phyloP scores from a whole-genome alignment of 2,113 vertebrate species.

The Rhinichthys klamathensis region DNA sequence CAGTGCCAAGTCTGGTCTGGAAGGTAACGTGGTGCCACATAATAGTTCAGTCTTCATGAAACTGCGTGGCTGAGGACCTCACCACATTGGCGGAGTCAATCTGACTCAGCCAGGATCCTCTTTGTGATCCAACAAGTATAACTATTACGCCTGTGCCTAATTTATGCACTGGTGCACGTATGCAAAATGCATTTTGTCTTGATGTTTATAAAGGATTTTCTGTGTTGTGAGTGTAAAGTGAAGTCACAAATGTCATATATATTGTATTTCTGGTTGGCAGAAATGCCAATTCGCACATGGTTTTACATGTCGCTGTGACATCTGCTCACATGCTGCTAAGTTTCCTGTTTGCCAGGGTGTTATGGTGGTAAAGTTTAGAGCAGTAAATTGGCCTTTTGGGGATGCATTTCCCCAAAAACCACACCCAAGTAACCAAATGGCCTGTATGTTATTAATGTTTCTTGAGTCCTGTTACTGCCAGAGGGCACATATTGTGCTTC shows the following conservation, averaged over 20 bases:
- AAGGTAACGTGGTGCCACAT: slow-evolving; percentile 35
- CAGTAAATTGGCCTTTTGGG: background rate
- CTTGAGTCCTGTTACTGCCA: background rate
- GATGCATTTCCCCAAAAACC: background rate
- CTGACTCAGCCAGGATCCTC: slow-evolving; percentile 52
- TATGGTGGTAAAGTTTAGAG: background rate
- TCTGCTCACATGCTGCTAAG: background rate
- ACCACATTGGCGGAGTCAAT: slow-evolving; percentile 54
- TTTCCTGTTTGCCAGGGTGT: background rate
- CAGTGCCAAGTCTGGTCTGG: slow-evolving; percentile 53
- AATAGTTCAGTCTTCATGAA: slow-evolving; percentile 49
- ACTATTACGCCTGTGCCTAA: background rate
- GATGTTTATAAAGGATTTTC: background rate
- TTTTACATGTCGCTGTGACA: background rate
- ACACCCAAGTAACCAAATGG: slow-evolving; percentile 5
- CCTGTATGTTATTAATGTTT: background rate
- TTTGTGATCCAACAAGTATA: background rate
- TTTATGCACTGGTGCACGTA: background rate
- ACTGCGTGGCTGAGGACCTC: slow-evolving; percentile 46
- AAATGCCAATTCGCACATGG: background rate
- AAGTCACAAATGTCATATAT: background rate
- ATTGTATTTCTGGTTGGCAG: background rate
- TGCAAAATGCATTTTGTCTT: background rate
- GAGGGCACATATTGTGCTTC: background rate
- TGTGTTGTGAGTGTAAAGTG: background rate